phyloP scores from a whole-genome alignment of 2,888 invertebrate species.

The Panzeria rudis region DNA sequence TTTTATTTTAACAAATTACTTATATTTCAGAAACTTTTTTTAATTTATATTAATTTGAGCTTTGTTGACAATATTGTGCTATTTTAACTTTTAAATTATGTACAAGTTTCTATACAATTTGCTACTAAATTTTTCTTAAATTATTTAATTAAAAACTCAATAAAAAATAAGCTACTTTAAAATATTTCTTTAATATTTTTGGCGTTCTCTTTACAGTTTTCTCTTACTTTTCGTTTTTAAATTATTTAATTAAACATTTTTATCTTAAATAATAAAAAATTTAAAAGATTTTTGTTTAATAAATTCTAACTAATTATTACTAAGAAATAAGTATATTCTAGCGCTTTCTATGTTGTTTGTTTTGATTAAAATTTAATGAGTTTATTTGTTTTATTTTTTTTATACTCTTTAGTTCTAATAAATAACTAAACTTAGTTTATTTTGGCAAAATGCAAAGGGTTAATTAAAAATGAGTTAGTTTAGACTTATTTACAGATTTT shows the following conservation, averaged over 20 bases:
- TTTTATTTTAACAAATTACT: slow-evolving; percentile 12
- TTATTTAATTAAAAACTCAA: slow-evolving; percentile 11
- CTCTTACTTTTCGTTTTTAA: slow-evolving; percentile 20
- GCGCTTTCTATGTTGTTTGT: background rate
- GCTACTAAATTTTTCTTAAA: background rate
- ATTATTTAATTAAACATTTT: slow-evolving; percentile 2
- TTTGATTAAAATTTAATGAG: slow-evolving; percentile 34
- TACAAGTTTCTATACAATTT: slow-evolving; percentile 46
- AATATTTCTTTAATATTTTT: slow-evolving; percentile 72
- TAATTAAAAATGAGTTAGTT: slow-evolving; percentile 32
- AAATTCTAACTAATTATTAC: slow-evolving; percentile 35
- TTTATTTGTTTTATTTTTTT: slow-evolving; percentile 6
- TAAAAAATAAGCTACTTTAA: slow-evolving; percentile 31
- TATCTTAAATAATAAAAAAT: slow-evolving; percentile 10
- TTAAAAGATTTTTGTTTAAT: background rate
- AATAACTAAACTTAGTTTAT: slow-evolving; percentile 69
- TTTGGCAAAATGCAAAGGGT: slow-evolving; percentile 71
- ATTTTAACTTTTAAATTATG: slow-evolving; percentile 48
- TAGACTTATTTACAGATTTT: slow-evolving; percentile 30
- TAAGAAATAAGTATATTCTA: slow-evolving; percentile 19
- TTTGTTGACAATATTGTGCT: slow-evolving; percentile 73
- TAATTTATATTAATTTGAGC: slow-evolving; percentile 69
- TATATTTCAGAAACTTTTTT: slow-evolving; percentile 12
- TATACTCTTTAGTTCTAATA: slow-evolving; percentile 37
- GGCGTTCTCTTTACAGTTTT: slow-evolving; percentile 78